These are phyloP conservation scores for Numenius phaeopus DNA, from an alignment of 2,797 vertebrate genomes.

Conservation along the genomic window DNA sequence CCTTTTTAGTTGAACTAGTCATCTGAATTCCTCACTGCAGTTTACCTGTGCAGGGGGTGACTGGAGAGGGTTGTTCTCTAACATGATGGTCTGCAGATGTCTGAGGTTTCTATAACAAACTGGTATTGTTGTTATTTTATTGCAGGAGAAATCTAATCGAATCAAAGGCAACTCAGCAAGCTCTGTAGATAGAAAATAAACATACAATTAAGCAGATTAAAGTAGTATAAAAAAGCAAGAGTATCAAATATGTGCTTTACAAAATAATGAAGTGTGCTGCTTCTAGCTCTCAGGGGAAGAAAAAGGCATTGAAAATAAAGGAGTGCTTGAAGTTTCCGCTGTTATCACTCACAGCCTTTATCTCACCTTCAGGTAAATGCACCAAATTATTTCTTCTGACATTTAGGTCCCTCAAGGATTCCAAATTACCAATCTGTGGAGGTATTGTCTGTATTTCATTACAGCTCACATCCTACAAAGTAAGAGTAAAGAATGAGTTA, in stretches of 20 bases:
- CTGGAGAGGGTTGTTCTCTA: conserved; percentile 97
- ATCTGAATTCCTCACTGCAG: not conserved
- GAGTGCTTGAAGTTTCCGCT: not conserved
- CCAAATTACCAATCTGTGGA: conserved; percentile 90
- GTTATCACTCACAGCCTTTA: not conserved
- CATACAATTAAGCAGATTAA: not conserved
- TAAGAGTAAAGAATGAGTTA: conserved; percentile 5
- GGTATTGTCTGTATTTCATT: conserved; percentile 97
- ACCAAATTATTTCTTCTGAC: conserved; percentile 94
- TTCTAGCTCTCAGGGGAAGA: not conserved
- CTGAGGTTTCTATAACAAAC: conserved; percentile 91
- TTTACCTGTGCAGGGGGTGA: conserved; percentile 95
- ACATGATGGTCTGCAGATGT: conserved; percentile 91
- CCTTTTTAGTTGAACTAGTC: not conserved
- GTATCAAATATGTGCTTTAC: not conserved
- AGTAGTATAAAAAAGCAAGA: not conserved
- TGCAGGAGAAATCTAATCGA: conserved; percentile 96
- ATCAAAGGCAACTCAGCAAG: conserved; percentile 93
- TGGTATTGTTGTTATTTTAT: conserved; percentile 93
- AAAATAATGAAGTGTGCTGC: not conserved
- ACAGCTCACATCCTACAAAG: conserved; percentile 93
- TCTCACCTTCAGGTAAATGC: conserved; percentile 88
- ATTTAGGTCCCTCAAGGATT: conserved; percentile 92
- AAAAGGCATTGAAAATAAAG: not conserved
- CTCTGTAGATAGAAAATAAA: conserved; percentile 81